phyloP scores from a whole-genome alignment of 2,797 vertebrate species.

The Hypotaenidia okinawae region DNA sequence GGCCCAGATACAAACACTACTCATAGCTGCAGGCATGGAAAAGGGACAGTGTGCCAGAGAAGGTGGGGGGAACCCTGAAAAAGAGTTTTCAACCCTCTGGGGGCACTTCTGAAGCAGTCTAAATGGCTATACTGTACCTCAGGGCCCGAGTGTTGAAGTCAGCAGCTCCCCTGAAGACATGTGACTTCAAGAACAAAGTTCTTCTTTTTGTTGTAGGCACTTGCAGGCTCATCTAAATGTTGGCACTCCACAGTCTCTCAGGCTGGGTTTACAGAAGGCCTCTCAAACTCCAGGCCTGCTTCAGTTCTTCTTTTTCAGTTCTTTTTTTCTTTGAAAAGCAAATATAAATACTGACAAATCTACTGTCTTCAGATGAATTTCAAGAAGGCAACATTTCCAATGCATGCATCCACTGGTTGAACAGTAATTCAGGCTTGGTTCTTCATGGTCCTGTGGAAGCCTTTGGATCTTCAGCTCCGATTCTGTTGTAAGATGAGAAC shows the following conservation, averaged over 20 bases:
- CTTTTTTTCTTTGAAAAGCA: too few relatives aligned
- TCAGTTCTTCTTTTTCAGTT: not conserved
- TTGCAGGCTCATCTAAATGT: not conserved
- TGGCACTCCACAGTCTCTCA: not conserved
- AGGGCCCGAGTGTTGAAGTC: not conserved
- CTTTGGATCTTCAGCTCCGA: not conserved
- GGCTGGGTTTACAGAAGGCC: not conserved
- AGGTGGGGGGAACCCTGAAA: not conserved
- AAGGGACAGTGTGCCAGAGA: not conserved
- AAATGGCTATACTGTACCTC: conserved; percentile 3
- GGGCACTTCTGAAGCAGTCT: not conserved
- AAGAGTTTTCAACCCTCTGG: not conserved
- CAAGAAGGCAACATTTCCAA: not conserved
- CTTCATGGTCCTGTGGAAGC: not conserved
- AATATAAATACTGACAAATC: not conserved
- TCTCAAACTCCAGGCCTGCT: not conserved
- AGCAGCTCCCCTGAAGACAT: not conserved
- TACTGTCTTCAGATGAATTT: not conserved
- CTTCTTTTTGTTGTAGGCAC: not conserved
- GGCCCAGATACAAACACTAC: not conserved
- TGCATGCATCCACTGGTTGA: not conserved
- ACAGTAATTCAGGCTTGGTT: not conserved
- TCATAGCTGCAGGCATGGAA: conserved; percentile 25
- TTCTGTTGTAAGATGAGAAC: not conserved
- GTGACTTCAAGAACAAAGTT: conserved; percentile 25